phyloP scores from a whole-genome alignment of 2,888 invertebrate genomes.

The Acleris laterana region DNA sequence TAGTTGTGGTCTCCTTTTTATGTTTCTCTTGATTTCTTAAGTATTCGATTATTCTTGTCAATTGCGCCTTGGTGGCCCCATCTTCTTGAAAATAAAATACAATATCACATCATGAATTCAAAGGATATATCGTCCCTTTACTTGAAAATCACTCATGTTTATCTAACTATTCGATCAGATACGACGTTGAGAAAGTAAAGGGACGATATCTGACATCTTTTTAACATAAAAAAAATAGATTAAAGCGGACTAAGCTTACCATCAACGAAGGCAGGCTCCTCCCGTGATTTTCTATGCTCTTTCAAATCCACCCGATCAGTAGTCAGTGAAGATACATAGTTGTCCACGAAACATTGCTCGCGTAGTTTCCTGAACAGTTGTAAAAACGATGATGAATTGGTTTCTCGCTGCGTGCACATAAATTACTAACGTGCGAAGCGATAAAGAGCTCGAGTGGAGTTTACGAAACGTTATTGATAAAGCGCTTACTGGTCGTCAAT shows the following conservation, averaged over 20 bases:
- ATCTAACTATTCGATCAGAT: too few species aligned
- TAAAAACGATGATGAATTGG: not conserved
- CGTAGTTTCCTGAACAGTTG: constrained; percentile 28
- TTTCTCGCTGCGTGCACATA: too few species aligned
- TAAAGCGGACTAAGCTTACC: constrained; percentile 11
- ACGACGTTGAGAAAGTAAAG: too few species aligned
- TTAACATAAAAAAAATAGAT: too few species aligned
- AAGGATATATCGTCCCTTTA: too few species aligned
- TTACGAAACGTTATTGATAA: not conserved
- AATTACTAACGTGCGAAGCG: not conserved
- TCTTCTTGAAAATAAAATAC: constrained; percentile 1
- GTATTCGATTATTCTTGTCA: constrained; percentile 18
- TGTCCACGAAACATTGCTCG: constrained; percentile 28
- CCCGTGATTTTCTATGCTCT: constrained; percentile 10
- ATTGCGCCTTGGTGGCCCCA: not conserved
- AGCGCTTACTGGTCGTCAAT: constrained; percentile 68
- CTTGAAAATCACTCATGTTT: too few species aligned
- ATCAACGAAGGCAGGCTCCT: too few species aligned
- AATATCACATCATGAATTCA: too few species aligned
- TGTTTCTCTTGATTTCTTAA: constrained; percentile 5
- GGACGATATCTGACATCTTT: too few species aligned
- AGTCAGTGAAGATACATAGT: constrained; percentile 4
- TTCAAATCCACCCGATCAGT: constrained; percentile 4
- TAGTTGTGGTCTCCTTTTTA: too few species aligned
- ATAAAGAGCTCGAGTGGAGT: not conserved